These are phyloP conservation scores for Hyles vespertilio DNA, from an alignment of 1,140 invertebrate genomes.

Conservation along the genomic window DNA sequence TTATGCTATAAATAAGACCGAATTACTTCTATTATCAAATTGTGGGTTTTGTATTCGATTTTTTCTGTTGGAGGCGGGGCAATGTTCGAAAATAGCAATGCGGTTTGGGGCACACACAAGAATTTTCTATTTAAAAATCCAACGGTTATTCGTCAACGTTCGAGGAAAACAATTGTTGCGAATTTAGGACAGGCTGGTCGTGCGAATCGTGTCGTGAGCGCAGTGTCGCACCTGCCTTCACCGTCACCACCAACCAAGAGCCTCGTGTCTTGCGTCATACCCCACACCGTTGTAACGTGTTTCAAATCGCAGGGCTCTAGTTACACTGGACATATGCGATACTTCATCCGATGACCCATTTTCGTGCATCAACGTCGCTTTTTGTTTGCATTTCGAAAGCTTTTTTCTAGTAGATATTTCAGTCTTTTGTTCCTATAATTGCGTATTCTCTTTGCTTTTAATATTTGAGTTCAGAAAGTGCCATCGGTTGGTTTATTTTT, in stretches of 20 bases:
- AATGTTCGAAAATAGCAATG: background rate
- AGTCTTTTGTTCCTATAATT: slow-evolving; percentile 51
- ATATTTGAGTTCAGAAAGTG: background rate
- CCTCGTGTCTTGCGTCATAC: slow-evolving; percentile 13
- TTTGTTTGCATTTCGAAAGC: slow-evolving; percentile 43
- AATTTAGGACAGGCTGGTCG: slow-evolving; percentile 17
- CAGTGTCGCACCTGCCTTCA: slow-evolving; percentile 20
- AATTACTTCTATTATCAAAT: no score
- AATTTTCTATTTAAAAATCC: background rate
- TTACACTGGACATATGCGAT: slow-evolving; percentile 39
- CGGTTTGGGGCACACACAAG: background rate
- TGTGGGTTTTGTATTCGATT: no score
- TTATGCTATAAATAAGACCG: no score
- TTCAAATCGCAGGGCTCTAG: slow-evolving; percentile 26
- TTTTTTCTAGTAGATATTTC: slow-evolving; percentile 39
- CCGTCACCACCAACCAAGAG: slow-evolving; percentile 25
- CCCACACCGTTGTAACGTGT: slow-evolving; percentile 3
- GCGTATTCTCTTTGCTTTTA: slow-evolving; percentile 29
- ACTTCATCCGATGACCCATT: slow-evolving; percentile 60
- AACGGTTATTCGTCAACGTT: background rate
- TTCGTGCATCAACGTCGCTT: slow-evolving; percentile 47
- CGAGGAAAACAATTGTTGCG: no score
- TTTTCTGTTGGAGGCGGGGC: background rate
- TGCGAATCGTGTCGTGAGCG: slow-evolving; percentile 42
- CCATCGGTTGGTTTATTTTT: background rate